Evolutionary conservation across 2,888 invertebrate species (phyloP), one percentile per base, ranked within the genome.

Genomic region (Ischnus inquisitorius): DNA sequence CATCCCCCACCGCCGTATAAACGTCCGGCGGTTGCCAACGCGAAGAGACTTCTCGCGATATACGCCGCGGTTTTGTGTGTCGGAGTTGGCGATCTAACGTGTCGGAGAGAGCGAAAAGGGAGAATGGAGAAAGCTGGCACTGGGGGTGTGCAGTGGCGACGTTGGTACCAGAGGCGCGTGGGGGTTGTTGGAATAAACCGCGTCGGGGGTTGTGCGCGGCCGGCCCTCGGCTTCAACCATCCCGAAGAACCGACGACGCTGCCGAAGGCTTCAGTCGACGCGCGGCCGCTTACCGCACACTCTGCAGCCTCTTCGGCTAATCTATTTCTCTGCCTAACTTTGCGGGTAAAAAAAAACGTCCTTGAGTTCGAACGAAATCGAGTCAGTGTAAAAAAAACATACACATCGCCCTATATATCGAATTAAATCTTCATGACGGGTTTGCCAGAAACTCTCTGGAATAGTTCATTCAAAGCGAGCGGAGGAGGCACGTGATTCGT

Each of bases 1-100:
- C 90, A 90, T 88, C 89, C 90, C 34, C 89, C 88, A 86, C 90
- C 88, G 51, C 51, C 6, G 41, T 76, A 25, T 41, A 79, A 62
- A 71, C 51, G 62, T 51, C 54, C 25, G 48, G 83, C 76, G 75
- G 77, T 83, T 81, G 62, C 65, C 54, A 68, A 51, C 60, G 22
- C 10, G 0, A 19, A 68, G 41, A 14, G n/a, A 28, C 43, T 6
- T 60, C 34, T 51, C 51, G 51, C 51, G 51, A 51, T 51, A 19
- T 51, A 51, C 16, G 41, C 34, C 25, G 8, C 12, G 41, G 19
- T 10, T 16, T 10, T 16, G 25, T 43, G 43, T 72, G 43, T 72
- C 14, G 28, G 60, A 34, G 43, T 14, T 46, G 1, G 22, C 57
- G 48, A 65, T 46, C 19, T n/a, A 81, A 19, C 19, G 41, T 34